Evolutionary conservation across 2,888 invertebrate species (phyloP).

Genomic region (Lithophane semibrunnea): DNA sequence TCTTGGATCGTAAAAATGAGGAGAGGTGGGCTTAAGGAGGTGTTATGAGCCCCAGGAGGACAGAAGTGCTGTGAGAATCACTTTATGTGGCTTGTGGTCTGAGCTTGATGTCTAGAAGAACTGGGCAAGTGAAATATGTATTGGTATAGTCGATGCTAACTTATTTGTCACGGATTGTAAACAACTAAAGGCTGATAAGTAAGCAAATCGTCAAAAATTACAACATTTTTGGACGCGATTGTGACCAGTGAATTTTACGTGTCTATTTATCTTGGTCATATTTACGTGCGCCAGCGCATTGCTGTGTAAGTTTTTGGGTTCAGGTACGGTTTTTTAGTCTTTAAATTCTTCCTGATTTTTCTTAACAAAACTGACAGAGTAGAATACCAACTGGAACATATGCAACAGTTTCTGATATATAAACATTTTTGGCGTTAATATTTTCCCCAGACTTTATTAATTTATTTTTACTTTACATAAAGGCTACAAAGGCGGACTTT

Average conservation of each 20-base stretch:
- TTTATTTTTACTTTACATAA: neutral
- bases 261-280: neutral
- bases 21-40: conserved; percentile 64
- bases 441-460: neutral
- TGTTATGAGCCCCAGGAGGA: conserved; percentile 58
- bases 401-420: neutral
- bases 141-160: neutral
- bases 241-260: no score
- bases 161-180: neutral
- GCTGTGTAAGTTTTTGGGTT: neutral
- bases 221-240: neutral
- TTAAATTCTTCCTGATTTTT: neutral
- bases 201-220: neutral
- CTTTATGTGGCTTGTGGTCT: conserved; percentile 55
- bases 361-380: neutral
- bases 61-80: conserved; percentile 56
- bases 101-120: conserved; percentile 30
- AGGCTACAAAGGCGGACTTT: neutral
- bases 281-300: neutral
- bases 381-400: neutral
- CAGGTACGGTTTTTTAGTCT: neutral
- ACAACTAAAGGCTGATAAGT: neutral
- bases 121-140: conserved; percentile 17
- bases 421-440: neutral
- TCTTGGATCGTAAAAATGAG: conserved; percentile 68